Percentiles rank a stretch among this genome's conserved stretches.
Evolutionary conservation across 2,888 invertebrate genomes (phyloP).

Genomic region (Gerris lacustris): DNA sequence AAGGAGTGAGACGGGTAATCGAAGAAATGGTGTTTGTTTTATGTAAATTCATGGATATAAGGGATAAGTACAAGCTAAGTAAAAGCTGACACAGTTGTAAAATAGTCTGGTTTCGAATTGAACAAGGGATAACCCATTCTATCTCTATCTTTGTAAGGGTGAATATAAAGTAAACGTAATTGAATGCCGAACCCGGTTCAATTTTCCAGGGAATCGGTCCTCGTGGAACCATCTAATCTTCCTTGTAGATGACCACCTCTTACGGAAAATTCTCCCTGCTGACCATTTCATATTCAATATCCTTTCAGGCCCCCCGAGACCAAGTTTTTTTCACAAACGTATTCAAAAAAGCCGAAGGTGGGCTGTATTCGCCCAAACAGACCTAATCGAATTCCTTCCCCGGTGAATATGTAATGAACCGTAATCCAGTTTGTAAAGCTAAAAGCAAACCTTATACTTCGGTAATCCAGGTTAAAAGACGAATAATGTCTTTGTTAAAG

Average conservation of each 20-base stretch:
- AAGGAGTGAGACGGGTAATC: background rate
- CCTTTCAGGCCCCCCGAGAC: background rate
- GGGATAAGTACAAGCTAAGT: background rate
- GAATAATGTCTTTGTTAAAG: background rate
- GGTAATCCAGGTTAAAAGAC: background rate
- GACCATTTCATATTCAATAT: slow-evolving; percentile 5
- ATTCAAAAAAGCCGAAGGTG: background rate
- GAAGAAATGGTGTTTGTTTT: background rate
- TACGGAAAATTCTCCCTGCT: background rate
- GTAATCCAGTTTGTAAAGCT: slow-evolving; percentile 19
- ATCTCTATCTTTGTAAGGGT: background rate
- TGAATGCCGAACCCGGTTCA: background rate
- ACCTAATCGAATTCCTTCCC: slow-evolving; percentile 18
- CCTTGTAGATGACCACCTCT: background rate
- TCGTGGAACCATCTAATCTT: background rate
- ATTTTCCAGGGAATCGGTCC: background rate
- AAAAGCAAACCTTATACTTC: background rate
- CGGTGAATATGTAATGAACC: slow-evolving; percentile 23
- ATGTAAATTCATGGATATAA: background rate
- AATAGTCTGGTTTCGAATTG: background rate
- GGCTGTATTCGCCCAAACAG: background rate
- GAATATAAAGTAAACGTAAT: slow-evolving; percentile 3
- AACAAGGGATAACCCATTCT: background rate
- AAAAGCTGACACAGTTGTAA: background rate
- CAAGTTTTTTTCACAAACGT: background rate